Conservation (phyloP, 1,140 invertebrate genomes). For the Harpegnathos saltator region DNA sequence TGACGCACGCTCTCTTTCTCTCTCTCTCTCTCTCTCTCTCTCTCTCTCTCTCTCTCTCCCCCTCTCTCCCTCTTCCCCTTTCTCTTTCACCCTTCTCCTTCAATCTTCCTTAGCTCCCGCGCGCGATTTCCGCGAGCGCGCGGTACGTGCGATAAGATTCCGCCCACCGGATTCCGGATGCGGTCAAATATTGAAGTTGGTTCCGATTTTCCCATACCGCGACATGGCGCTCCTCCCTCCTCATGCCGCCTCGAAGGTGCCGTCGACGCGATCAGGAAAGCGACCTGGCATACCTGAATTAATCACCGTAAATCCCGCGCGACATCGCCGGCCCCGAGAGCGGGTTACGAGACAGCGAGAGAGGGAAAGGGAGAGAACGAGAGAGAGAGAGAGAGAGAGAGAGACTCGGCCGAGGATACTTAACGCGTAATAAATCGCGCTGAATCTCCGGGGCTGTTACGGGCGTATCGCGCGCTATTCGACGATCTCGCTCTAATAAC, state of each 20-base stretch:
- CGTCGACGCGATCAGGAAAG: constrained; percentile 75
- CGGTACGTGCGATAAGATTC: constrained; percentile 74
- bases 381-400: too few species aligned
- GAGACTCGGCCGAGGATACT: constrained; percentile 10
- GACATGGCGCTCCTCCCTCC: constrained; percentile 1
- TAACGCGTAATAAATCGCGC: constrained; percentile 50
- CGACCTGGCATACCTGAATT: constrained; percentile 69
- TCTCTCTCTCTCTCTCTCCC: too few species aligned
- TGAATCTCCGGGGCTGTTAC: not conserved
- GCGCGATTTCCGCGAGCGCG: constrained; percentile 66
- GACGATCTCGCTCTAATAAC: constrained; percentile 22
- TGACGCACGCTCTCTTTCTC: too few species aligned
- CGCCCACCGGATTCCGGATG: constrained; percentile 68
- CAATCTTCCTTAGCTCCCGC: not conserved
- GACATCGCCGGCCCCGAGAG: constrained; percentile 31
- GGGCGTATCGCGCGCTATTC: constrained; percentile 14
- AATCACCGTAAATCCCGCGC: constrained; percentile 68
- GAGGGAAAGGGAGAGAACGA: too few species aligned
- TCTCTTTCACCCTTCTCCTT: too few species aligned
- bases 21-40: too few species aligned
- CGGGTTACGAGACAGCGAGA: too few species aligned
- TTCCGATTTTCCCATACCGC: constrained; percentile 74
- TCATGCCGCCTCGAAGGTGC: constrained; percentile 49
- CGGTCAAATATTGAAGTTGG: constrained; percentile 83
- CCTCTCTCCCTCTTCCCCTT: too few species aligned